phyloP scores from a whole-genome alignment of 2,113 vertebrate genomes.

The Toxotes chatareus region DNA sequence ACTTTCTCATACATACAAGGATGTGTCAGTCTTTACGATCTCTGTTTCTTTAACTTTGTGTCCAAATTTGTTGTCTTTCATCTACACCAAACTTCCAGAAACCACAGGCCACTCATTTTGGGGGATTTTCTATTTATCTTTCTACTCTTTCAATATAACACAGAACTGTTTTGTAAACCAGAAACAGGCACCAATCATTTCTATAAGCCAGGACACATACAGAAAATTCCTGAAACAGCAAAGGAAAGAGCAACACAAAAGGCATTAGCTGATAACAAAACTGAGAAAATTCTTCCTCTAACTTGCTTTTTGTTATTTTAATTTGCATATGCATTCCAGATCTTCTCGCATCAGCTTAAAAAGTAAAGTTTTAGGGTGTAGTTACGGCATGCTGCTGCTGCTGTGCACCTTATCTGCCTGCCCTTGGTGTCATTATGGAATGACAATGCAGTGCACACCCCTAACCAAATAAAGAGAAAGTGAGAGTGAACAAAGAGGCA shows the following conservation, averaged over 20 bases:
- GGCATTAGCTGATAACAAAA: neutral
- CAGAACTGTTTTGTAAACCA: neutral
- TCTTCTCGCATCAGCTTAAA: constrained; percentile 7
- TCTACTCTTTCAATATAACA: no score
- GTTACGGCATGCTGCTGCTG: constrained; percentile 10
- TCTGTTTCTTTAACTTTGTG: neutral
- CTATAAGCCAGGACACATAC: neutral
- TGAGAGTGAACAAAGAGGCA: constrained; percentile 9
- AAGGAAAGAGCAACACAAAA: constrained; percentile 11
- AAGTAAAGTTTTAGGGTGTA: constrained; percentile 7
- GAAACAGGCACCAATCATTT: neutral
- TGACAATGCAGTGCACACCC: constrained; percentile 31
- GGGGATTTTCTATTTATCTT: neutral
- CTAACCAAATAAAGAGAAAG: constrained; percentile 32
- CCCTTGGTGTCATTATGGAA: constrained; percentile 46
- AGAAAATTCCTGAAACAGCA: neutral
- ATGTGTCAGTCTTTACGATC: neutral
- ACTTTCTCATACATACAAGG: neutral
- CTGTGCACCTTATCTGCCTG: constrained; percentile 34
- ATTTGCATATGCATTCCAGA: constrained; percentile 2
- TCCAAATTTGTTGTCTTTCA: neutral
- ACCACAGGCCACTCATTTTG: neutral
- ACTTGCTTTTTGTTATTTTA: neutral
- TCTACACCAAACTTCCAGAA: neutral
- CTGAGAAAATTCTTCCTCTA: neutral